Base-by-base conservation (phyloP, 1,140 invertebrate species). In the Diorhabda sublineata region DNA sequence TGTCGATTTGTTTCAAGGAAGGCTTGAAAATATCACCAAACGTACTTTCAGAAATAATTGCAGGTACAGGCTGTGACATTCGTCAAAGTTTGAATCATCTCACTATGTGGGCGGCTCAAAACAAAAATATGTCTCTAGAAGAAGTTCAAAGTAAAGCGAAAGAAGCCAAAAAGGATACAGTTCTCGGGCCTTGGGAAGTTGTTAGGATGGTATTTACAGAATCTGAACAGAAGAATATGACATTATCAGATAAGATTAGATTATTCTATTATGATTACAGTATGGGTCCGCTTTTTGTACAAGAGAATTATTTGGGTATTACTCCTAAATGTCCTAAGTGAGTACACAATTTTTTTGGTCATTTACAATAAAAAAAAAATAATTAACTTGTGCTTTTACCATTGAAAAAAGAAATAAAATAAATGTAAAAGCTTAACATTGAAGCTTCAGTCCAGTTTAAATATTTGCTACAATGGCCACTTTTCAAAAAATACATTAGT, bases 251-350 rank as follows among this genome's bases (percentile, higher is more conserved):
- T 75, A 98, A 96, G 82, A 90, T 89, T 60, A 91, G 94, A 78
- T 82, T 99, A 57, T 99, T 99, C 83, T 99, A 99, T 83, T 90
- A 95, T 73, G 98, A 99, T 84, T 99, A 99, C 82, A 96, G 89
- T 77, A 87, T 99, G 68, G 90, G 90, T 3, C 94, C 97, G 5
- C 84, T 99, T 26, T 99, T 99, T 84, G 94, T 99, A 0, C 96
- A 99, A 79, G 97, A 99, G 81, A 99, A 99, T 84, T 99, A 99
- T 84, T 83, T 94, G 1, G 86, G 85, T 63, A 91, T 92, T 0
- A 76, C 81, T 9, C 92, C 93, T 44, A 69, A 72, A 6, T 71
- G 71, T 61, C 67, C 63, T 6, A 69, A 64, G 69, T 70, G 65
- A 69, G 60, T 65, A 41, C n/a, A 26, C 26, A 26, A 26, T 26